Percentiles rank a stretch among this genome's conserved stretches.
Evolutionary conservation across 1,140 invertebrate species (phyloP).

Genomic region (Eurosta solidaginis): DNA sequence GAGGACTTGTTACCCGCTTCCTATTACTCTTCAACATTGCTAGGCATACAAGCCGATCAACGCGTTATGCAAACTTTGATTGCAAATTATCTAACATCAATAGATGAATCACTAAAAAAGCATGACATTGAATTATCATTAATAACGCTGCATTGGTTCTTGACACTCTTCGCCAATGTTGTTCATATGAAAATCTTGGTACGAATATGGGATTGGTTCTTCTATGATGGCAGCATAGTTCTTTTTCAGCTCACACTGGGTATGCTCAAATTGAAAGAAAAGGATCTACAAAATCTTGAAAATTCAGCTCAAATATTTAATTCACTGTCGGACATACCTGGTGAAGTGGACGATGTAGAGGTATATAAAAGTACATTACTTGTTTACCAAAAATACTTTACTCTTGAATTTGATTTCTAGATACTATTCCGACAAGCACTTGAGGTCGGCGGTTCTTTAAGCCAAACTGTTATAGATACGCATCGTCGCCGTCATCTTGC

Average conservation of each 20-base stretch:
- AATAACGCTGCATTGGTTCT: conserved; percentile 97
- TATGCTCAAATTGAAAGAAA: conserved; percentile 93
- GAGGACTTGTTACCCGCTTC: conserved; percentile 97
- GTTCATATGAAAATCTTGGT: conserved; percentile 97
- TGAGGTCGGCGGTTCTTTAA: conserved; percentile 72
- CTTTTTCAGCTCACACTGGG: conserved; percentile 96
- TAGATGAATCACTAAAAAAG: conserved; percentile 86
- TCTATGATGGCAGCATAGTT: conserved; percentile 92
- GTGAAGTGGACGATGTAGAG: conserved; percentile 89
- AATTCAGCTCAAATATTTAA: conserved; percentile 98
- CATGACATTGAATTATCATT: conserved; percentile 96
- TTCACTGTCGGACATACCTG: conserved; percentile 91
- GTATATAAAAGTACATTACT: too few relatives aligned
- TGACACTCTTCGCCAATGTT: conserved; percentile 96
- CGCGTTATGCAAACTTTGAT: conserved; percentile 90
- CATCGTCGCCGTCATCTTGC: conserved; percentile 89
- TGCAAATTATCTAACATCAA: conserved; percentile 84
- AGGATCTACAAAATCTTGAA: conserved; percentile 77
- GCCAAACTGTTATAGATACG: conserved; percentile 85
- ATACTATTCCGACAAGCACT: conserved; percentile 63
- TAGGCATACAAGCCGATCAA: conserved; percentile 90
- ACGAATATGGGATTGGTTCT: conserved; percentile 94
- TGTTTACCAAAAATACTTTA: too few relatives aligned
- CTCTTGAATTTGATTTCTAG: conserved; percentile 16
- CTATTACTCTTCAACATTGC: conserved; percentile 94